Percentiles rank a stretch among this genome's conserved stretches.
phyloP scores from a whole-genome alignment of 2,113 vertebrate species.

The Hyperoodon ampullatus region DNA sequence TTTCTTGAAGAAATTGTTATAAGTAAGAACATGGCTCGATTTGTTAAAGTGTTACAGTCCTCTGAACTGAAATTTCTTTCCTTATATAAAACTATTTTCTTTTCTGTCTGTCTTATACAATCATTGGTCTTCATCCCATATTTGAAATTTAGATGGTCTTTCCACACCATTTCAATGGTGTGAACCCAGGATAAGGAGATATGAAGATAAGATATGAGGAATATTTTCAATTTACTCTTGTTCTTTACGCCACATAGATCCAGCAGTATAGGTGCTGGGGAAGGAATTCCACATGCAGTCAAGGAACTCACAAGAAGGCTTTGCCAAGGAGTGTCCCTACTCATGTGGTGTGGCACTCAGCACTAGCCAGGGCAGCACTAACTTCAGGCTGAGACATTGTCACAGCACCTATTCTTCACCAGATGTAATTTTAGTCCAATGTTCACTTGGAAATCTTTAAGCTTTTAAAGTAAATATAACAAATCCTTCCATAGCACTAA shows the following conservation, averaged over 20 bases:
- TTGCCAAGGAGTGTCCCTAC: no score
- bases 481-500: neutral
- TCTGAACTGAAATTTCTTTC: neutral
- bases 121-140: neutral
- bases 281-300: fast-evolving
- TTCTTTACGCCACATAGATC: no score
- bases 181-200: no score
- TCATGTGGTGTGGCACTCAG: neutral
- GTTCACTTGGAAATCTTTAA: neutral
- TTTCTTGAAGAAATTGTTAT: neutral
- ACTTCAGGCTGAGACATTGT: neutral
- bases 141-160: neutral
- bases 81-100: no score
- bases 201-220: neutral
- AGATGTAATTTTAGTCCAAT: neutral
- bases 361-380: neutral
- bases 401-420: neutral
- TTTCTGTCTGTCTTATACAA: neutral
- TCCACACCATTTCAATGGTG: neutral
- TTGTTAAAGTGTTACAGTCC: neutral
- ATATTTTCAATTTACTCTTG: neutral
- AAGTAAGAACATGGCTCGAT: neutral
- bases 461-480: neutral
- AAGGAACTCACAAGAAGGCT: fast-evolving
- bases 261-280: neutral